A percentile compares a stretch with the other conserved stretches of the same genome.
These are phyloP conservation scores for Polietes domitor DNA, from an alignment of 2,888 invertebrate species.

Conservation along the genomic window DNA sequence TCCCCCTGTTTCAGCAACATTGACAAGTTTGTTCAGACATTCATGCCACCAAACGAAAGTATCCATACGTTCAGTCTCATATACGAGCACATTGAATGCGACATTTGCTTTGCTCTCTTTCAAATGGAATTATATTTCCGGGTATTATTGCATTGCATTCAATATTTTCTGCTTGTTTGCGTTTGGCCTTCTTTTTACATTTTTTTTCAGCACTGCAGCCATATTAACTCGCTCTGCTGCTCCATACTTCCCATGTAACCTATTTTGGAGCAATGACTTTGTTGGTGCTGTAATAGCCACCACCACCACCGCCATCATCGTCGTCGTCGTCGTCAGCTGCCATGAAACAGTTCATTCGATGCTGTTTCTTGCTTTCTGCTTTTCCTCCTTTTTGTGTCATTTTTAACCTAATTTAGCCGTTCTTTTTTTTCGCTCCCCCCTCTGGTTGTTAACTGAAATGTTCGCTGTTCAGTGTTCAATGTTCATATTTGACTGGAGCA, in stretches of 20 bases:
- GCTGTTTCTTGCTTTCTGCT: background rate
- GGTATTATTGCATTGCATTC: constrained; percentile 56
- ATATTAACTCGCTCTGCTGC: constrained; percentile 48
- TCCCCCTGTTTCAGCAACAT: constrained; percentile 11
- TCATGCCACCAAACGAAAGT: background rate
- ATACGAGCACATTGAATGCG: background rate
- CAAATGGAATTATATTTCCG: constrained; percentile 64
- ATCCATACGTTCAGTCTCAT: background rate
- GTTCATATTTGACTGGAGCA: constrained; percentile 23
- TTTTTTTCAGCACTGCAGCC: constrained; percentile 50
- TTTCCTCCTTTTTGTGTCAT: constrained; percentile 45
- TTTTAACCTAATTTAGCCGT: constrained; percentile 57
- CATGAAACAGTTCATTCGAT: background rate
- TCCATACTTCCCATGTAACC: constrained; percentile 41
- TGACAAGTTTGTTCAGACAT: background rate
- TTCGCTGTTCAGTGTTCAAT: constrained; percentile 12
- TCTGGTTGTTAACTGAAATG: constrained; percentile 12
- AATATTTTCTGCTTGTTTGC: constrained; percentile 28
- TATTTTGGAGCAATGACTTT: constrained; percentile 63
- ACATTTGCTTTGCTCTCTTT: background rate
- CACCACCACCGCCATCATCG: background rate
- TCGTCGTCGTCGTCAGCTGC: background rate
- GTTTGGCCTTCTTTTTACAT: constrained; percentile 19
- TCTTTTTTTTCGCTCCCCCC: constrained; percentile 3
- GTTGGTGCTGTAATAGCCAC: background rate